A percentile compares a stretch with the other conserved stretches of the same genome.
These are phyloP conservation scores for Lerista edwardsae DNA, from an alignment of 2,797 vertebrate genomes.

Conservation along the genomic window DNA sequence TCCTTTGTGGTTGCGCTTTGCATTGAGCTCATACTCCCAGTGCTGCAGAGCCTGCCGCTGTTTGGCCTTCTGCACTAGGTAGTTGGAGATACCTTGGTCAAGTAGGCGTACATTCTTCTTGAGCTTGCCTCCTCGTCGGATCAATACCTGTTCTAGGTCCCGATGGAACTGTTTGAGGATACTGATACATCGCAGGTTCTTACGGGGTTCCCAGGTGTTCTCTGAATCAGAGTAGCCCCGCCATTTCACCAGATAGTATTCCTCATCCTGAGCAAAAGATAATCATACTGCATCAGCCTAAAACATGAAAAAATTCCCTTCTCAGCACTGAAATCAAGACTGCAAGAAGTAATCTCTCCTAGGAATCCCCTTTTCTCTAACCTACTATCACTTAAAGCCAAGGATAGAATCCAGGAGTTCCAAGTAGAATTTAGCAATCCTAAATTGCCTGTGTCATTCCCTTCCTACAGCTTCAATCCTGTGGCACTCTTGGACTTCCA, in stretches of 20 bases:
- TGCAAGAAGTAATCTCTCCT: neutral
- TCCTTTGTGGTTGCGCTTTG: constrained; percentile 84
- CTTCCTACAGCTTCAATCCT: neutral
- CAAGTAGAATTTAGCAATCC: neutral
- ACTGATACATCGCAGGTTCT: constrained; percentile 85
- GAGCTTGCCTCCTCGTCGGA: constrained; percentile 62
- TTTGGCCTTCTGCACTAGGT: constrained; percentile 84
- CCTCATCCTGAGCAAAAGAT: constrained; percentile 75
- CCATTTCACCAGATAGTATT: constrained; percentile 92
- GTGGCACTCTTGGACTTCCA: neutral
- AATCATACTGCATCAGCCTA: neutral
- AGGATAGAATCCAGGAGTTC: neutral
- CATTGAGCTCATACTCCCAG: constrained; percentile 87
- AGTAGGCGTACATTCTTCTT: constrained; percentile 72
- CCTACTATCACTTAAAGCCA: neutral
- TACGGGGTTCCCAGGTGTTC: constrained; percentile 89
- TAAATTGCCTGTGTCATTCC: neutral
- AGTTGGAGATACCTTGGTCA: constrained; percentile 74
- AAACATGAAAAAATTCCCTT: neutral
- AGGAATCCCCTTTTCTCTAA: neutral
- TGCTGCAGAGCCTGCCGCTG: constrained; percentile 78
- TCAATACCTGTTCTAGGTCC: constrained; percentile 82
- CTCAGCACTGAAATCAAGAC: neutral
- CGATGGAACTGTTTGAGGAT: constrained; percentile 86
- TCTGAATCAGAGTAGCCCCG: constrained; percentile 81